A percentile compares a stretch with the other conserved stretches of the same genome.
Evolutionary conservation across 2,888 invertebrate genomes (phyloP).

Genomic region (Phaedon cochleariae): DNA sequence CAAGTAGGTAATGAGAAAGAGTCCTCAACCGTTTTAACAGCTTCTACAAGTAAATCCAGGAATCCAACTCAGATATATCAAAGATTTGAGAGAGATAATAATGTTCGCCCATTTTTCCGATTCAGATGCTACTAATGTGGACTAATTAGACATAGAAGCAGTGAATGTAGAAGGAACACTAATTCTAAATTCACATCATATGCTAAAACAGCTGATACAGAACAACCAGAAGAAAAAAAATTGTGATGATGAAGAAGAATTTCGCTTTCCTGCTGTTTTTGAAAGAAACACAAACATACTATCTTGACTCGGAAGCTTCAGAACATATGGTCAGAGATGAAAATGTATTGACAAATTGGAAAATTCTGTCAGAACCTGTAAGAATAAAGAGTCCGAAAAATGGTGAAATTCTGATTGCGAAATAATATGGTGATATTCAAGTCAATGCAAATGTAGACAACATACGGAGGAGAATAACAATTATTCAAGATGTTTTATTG

Average conservation of each 20-base stretch:
- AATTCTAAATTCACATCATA: no score
- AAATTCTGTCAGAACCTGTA: background rate
- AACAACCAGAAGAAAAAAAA: no score
- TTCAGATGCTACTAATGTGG: background rate
- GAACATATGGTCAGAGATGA: constrained; percentile 14
- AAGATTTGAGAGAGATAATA: no score
- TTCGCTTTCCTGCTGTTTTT: background rate
- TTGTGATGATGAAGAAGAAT: background rate
- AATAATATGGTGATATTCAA: constrained; percentile 7
- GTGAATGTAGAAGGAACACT: background rate
- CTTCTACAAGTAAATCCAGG: no score
- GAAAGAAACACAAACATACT: background rate
- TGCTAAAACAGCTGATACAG: no score
- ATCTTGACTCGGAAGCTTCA: constrained; percentile 13
- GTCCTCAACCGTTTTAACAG: background rate
- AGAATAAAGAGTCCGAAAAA: constrained; percentile 8
- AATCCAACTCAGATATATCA: no score
- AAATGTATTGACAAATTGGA: background rate
- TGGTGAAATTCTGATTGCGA: background rate
- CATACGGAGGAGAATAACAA: background rate
- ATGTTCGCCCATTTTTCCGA: no score
- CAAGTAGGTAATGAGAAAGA: background rate
- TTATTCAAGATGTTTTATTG: background rate
- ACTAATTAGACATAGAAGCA: background rate
- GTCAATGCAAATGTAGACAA: background rate